These are phyloP conservation scores for Anthophora plumipes DNA, from an alignment of 2,888 invertebrate genomes.

Conservation along the genomic window DNA sequence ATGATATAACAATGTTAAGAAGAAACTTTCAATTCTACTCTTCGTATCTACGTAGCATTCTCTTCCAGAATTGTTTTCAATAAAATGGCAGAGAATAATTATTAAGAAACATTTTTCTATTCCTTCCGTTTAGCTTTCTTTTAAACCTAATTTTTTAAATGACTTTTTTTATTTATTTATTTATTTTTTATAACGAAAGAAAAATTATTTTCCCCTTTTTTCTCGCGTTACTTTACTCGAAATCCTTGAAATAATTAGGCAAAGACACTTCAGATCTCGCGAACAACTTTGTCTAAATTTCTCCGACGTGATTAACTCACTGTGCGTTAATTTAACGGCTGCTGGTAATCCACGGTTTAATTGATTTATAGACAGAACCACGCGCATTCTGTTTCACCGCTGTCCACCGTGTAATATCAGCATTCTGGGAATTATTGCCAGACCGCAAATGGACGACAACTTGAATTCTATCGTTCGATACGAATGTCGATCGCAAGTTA, in stretches of 20 bases:
- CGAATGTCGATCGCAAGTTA: background rate
- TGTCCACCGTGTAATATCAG: background rate
- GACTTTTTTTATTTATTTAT: too few species aligned
- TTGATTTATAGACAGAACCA: slow-evolving; percentile 9
- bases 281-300: background rate
- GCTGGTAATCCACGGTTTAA: background rate
- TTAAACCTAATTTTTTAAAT: too few species aligned
- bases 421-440: background rate
- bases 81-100: too few species aligned
- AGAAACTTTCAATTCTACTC: too few species aligned
- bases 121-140: too few species aligned
- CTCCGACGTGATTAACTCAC: background rate
- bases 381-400: background rate
- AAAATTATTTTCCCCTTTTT: too few species aligned
- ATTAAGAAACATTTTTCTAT: too few species aligned
- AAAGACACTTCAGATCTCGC: background rate
- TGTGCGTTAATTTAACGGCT: slow-evolving; percentile 6
- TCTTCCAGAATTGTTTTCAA: too few species aligned
- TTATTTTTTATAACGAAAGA: too few species aligned
- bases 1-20: too few species aligned
- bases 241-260: too few species aligned
- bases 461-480: background rate
- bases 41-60: too few species aligned
- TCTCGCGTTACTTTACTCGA: background rate
- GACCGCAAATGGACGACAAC: background rate